These are phyloP conservation scores for Alligator sinensis DNA, from an alignment of 2,113 vertebrate species.

Conservation along the genomic window DNA sequence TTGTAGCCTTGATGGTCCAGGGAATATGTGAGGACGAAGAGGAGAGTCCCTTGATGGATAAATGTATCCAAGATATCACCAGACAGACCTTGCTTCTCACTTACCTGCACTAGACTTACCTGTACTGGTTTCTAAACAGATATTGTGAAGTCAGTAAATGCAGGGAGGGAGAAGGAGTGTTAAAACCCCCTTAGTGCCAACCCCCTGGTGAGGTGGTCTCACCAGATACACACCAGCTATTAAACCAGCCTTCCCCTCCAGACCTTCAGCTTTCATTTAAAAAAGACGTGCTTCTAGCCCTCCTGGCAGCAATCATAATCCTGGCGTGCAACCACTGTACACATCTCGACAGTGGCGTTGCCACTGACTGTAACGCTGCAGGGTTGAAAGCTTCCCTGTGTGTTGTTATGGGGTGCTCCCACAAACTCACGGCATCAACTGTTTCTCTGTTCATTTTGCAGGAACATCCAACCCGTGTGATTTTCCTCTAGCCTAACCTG, in stretches of 20 bases:
- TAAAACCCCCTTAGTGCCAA: background rate
- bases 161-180: background rate
- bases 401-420: too few species aligned
- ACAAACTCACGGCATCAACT: background rate
- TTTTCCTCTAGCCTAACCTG: background rate
- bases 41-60: too few species aligned
- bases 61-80: too few species aligned
- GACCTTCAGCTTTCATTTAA: background rate
- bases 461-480: background rate
- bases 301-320: accelerated
- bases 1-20: too few species aligned
- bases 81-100: background rate
- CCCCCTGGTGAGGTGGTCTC: background rate
- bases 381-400: too few species aligned
- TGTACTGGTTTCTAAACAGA: background rate
- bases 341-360: background rate
- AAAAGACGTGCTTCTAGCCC: background rate
- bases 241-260: background rate
- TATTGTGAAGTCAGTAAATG: background rate
- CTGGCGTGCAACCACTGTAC: background rate
- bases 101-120: background rate
- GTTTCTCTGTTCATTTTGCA: background rate
- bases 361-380: too few species aligned
- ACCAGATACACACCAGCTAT: background rate
- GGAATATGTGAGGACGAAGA: too few species aligned